Conservation (phyloP, 2,888 invertebrate species). For the Elegia similella region DNA sequence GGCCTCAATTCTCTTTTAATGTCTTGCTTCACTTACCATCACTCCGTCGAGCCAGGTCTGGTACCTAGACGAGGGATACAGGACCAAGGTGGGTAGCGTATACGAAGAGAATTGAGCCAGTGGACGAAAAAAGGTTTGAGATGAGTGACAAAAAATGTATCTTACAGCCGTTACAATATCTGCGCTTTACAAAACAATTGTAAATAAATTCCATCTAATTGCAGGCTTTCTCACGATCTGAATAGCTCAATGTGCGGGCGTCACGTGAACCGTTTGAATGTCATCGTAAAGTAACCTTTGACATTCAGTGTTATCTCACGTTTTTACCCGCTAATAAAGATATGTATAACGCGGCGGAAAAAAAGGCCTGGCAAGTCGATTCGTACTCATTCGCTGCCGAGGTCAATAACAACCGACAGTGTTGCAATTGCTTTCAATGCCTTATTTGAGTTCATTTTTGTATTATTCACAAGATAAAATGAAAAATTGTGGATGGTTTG, state of each 20-base stretch:
- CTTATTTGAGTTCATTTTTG: background rate
- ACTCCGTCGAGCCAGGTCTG: no score
- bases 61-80: no score
- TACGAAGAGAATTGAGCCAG: no score
- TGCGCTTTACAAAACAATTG: background rate
- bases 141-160: no score
- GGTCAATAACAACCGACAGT: background rate
- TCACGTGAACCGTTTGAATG: conserved; percentile 6
- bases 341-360: background rate
- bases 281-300: conserved; percentile 9
- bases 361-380: background rate
- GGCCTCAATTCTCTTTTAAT: no score
- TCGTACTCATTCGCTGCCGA: background rate
- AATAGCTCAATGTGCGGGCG: background rate
- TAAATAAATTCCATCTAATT: background rate
- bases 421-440: background rate
- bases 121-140: no score
- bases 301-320: conserved; percentile 9
- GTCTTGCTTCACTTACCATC: no score
- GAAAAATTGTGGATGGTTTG: no score
- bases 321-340: conserved; percentile 2
- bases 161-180: background rate
- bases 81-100: no score
- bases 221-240: conserved; percentile 5
- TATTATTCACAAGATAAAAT: no score